Evolutionary conservation across 2,113 vertebrate genomes (phyloP), one percentile per base, ranked within the genome.

Genomic region (Phalacrocorax carbo): DNA sequence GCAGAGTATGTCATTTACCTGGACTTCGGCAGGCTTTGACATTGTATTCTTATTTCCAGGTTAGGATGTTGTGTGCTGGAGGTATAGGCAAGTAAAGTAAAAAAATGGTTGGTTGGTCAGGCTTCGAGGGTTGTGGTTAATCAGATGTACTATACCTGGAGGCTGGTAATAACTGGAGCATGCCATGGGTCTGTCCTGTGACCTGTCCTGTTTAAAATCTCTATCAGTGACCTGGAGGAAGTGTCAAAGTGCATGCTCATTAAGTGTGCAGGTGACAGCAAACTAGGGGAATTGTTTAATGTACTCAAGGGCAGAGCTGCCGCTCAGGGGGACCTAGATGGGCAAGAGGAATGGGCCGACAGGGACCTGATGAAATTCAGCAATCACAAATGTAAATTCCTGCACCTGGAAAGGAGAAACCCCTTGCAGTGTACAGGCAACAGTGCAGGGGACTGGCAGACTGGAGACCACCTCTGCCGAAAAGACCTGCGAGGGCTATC

Each of bases 351-450:
- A 60, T 36, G 21, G n/a, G 9, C 66, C 64, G 70, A 20, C 40
- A 75, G 57, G 40, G 18, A 46, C 46, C 18, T 30, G 36, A 18
- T 0, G 6, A 61, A 70, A 60, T 58, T 62, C 29, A 61, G 3
- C 48, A 49, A 32, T 15, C 11, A 21, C 48, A 32, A n/a, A 40
- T 32, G 26, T 48, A 58, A 58, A 44, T 51, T 82, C 34, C 49
- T 69, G n/a, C 11, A 3, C 23, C 42, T 79, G 21, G 69, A 44
- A 75, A n/a, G n/a, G 61, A 73, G 16, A 32, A 73, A 14, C 26
- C 30, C 17, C 5, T 65, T 73, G 38, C 27, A 44, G 30, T 0
- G 0, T 68, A 15, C 6, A 57, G 34, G 40, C 3, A 3, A 5
- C 51, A 36, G 57, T 23, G 26, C 16, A 25, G 18, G 54, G 4